Evolutionary conservation across 64 coral and sea anemone genomes (phyloP), one percentile per base, ranked within the genome.

Genomic region (Astreopora myriophthalma): DNA sequence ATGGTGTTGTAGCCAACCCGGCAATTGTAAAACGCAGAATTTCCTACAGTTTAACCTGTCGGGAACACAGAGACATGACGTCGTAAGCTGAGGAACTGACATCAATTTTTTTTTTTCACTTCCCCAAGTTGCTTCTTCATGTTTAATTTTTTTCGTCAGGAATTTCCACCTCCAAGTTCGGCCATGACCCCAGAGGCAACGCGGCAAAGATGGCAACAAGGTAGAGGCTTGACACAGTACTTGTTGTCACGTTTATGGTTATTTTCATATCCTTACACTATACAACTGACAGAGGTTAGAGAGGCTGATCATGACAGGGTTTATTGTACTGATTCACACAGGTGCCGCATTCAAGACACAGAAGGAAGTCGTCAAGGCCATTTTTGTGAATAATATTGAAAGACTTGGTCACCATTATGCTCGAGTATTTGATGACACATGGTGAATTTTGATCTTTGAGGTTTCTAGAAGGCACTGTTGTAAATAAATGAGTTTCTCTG

Each of bases 361-460:
- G 67, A 96, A 96, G 24, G 95, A 96, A 94, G 87, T 96, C 23
- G 80, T 96, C 10, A 96, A 96, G 72, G 95, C 95, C 5, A 94
- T 96, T 34, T 96, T 96, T 89, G 90, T 96, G n/a, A 96, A 96
- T 55, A 96, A 96, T 31, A 91, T 96, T 79, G 85, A 82, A 34
- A 89, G 61, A 14, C 73, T 96, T 17, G 95, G 95, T 38, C 95
- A 96, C 62, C 95, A 96, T 36, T 96, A 96, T 70, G 87, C 91
- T 8, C 86, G 95, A 75, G 95, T 96, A 16, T 96, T 96, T 77
- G 79, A 83, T 36, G 57, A 83, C 36, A 64, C 79, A 35, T 83
- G 79, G 79, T 83, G 57, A 83, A 55, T 55, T 55, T 55, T 19
- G 3, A 55, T 64, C 20, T 12, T 4, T 34, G 5, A 8, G 1